These are phyloP conservation scores for Quiscalus mexicanus DNA, from an alignment of 2,113 vertebrate genomes.

Conservation along the genomic window DNA sequence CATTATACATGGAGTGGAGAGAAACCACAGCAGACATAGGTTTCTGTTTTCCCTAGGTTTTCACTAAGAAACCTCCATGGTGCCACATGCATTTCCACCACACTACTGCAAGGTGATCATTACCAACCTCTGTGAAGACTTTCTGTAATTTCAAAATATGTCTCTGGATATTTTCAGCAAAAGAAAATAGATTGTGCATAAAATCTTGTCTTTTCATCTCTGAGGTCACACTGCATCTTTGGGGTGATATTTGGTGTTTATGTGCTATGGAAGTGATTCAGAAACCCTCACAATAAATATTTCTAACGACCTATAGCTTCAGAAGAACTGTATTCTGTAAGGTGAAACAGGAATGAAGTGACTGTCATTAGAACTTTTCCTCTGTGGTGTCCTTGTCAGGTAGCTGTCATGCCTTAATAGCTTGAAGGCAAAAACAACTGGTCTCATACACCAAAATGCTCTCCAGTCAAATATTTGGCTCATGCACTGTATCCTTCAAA, in stretches of 20 bases:
- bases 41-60: background rate
- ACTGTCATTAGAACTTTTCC: background rate
- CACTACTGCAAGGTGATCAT: background rate
- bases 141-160: background rate
- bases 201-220: background rate
- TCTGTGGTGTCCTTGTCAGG: background rate
- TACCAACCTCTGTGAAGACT: background rate
- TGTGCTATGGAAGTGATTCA: background rate
- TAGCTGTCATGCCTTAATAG: background rate
- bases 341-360: background rate
- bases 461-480: background rate
- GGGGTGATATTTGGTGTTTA: background rate
- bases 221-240: background rate
- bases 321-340: background rate
- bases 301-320: background rate
- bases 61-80: background rate
- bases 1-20: background rate
- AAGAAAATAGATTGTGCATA: background rate
- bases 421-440: background rate
- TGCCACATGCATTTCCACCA: background rate
- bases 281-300: background rate
- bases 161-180: background rate
- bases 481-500: background rate
- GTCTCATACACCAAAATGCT: background rate
- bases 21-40: background rate